Conservation (phyloP, 1,140 invertebrate species). For the silkworm (Bombyx mori) region DNA sequence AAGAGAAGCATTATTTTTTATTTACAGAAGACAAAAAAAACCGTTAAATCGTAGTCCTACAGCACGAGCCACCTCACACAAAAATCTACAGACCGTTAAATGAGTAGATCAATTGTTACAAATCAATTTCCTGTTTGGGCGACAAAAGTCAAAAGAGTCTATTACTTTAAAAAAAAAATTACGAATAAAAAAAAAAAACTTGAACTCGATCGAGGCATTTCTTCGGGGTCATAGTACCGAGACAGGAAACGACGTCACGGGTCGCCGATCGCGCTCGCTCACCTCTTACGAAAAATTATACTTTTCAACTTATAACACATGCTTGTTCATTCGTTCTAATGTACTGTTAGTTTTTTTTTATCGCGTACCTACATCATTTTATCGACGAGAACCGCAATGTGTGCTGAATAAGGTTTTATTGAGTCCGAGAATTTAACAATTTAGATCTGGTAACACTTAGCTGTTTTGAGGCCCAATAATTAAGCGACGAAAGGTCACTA, state of each 20-base stretch:
- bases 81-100: conserved; percentile 36
- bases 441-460: too few relatives aligned
- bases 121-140: conserved; percentile 53
- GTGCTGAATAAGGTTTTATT: too few relatives aligned
- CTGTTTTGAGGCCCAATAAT: too few relatives aligned
- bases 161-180: conserved; percentile 37
- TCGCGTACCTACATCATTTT: neutral
- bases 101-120: conserved; percentile 30
- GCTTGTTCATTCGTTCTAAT: conserved; percentile 32
- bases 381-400: neutral
- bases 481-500: too few relatives aligned
- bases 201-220: conserved; percentile 41
- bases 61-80: neutral
- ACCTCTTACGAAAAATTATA: conserved; percentile 61
- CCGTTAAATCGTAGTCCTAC: too few relatives aligned
- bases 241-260: conserved; percentile 56
- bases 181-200: conserved; percentile 38
- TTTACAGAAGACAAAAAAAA: too few relatives aligned
- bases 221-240: conserved; percentile 65
- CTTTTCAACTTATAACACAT: conserved; percentile 55
- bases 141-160: conserved; percentile 17
- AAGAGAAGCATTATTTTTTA: too few relatives aligned
- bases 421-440: too few relatives aligned
- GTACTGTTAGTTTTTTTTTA: conserved; percentile 22
- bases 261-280: conserved; percentile 46